A percentile compares a stretch with the other conserved stretches of the same genome.
Evolutionary conservation across 2,113 vertebrate genomes (phyloP).

Genomic region (Pandion haliaetus): DNA sequence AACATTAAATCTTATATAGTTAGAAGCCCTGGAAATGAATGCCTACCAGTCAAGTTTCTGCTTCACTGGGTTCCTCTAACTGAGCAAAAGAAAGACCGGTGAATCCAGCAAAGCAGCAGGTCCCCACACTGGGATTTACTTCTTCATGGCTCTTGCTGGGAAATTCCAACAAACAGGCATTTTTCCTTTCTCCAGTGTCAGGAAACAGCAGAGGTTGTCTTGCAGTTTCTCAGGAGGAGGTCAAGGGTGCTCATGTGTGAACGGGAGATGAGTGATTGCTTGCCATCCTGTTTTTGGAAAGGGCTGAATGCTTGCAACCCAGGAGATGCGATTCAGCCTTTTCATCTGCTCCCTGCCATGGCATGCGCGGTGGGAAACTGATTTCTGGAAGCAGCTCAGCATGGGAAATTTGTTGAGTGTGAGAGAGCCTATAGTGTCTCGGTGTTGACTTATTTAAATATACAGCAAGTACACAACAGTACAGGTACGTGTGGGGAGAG

Average conservation of each 20-base stretch:
- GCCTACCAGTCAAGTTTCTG: neutral
- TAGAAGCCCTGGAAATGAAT: neutral
- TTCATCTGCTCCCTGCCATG: neutral
- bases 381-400: neutral
- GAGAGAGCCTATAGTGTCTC: neutral
- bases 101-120: neutral
- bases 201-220: neutral
- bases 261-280: neutral
- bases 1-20: neutral
- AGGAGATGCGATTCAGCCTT: neutral
- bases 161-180: neutral
- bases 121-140: neutral
- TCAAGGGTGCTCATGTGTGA: neutral
- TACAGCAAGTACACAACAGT: neutral
- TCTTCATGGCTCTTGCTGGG: neutral
- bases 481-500: neutral
- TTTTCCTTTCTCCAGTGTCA: neutral
- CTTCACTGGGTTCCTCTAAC: neutral
- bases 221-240: neutral
- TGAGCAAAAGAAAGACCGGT: neutral
- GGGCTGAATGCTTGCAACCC: neutral
- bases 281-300: neutral
- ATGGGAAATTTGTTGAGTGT: neutral
- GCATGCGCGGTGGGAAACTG: neutral
- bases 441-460: neutral